Evolutionary conservation across 2,888 invertebrate genomes (phyloP).

Genomic region (Drosophila borborema): DNA sequence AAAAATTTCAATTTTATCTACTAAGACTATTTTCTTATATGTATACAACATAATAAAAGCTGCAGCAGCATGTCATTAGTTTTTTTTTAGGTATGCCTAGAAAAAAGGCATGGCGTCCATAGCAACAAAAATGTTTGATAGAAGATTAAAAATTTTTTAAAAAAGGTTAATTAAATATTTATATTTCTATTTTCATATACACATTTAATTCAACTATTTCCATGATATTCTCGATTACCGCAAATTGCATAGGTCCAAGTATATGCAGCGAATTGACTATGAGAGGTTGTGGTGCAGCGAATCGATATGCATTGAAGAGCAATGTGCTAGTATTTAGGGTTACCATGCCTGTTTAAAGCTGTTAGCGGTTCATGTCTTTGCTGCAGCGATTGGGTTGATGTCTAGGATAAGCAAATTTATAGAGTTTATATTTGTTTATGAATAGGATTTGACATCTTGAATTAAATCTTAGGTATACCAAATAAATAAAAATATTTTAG

Average conservation of each 20-base stretch:
- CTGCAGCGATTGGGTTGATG: conserved; percentile 27
- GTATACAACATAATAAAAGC: too few species aligned
- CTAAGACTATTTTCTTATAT: too few species aligned
- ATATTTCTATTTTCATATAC: not conserved
- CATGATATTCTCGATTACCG: too few species aligned
- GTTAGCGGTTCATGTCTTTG: conserved; percentile 39
- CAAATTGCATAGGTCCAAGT: not conserved
- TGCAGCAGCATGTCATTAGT: too few species aligned
- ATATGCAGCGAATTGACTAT: conserved; percentile 6
- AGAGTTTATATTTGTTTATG: not conserved
- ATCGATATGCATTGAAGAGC: conserved; percentile 18
- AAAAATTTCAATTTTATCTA: too few species aligned
- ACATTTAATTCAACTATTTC: not conserved
- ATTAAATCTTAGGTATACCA: not conserved
- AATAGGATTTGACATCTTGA: not conserved
- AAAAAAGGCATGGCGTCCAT: too few species aligned
- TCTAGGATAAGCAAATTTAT: not conserved
- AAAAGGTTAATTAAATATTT: not conserved
- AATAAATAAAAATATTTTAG: not conserved
- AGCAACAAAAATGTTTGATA: too few species aligned
- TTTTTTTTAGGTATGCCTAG: too few species aligned
- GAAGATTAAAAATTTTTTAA: too few species aligned
- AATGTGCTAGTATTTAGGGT: conserved; percentile 20
- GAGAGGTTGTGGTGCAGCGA: conserved; percentile 36
- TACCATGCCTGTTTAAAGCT: conserved; percentile 15